Evolutionary conservation across 2,888 invertebrate genomes (phyloP), one percentile per base, ranked within the genome.

Genomic region (Synergus gifuensis): DNA sequence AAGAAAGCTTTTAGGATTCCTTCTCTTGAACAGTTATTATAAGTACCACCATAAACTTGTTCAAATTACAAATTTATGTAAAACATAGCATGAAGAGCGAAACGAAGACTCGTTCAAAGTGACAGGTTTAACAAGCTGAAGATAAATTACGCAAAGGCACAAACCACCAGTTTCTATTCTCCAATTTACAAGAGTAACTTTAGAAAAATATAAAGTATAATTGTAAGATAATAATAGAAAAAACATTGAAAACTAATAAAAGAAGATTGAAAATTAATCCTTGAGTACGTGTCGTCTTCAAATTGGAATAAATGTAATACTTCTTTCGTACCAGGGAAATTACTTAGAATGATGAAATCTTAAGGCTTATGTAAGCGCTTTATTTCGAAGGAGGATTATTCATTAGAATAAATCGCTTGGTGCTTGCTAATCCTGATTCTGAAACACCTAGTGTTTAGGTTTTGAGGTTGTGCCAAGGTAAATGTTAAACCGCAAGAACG

Each of bases 381-480:
- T 69, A 69, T 69, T 49, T 28, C n/a, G 69, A 49, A 69, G 28
- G 28, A 54, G 73, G 28, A 73, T 58, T 73, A 73, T 73, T 73
- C 73, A 73, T 73, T 73, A 73, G 40, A 73, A 73, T 73, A 54
- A 73, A 73, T 73, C 73, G 54, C 73, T 40, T 36, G 73, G 73
- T 73, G 36, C 46, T 49, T 54, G 36, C 8, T 73, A 49, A 73
- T 73, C 36, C 73, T 73, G 54, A 54, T 73, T 40, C 22, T 69
- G 73, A 73, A 73, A 54, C 54, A 73, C 54, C 73, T 73, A 54
- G 73, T 73, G 54, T 54, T 73, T 73, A 73, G 54, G 73, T 73
- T 73, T 73, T 73, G 73, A 54, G 73, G 73, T 54, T 73, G 73
- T 73, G 73, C 54, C 73, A 73, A 73, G 73, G 73, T 73, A 58